Percentiles rank a stretch among this genome's conserved stretches.
Conservation (phyloP, 2,797 vertebrate genomes). For the Morus bassanus region DNA sequence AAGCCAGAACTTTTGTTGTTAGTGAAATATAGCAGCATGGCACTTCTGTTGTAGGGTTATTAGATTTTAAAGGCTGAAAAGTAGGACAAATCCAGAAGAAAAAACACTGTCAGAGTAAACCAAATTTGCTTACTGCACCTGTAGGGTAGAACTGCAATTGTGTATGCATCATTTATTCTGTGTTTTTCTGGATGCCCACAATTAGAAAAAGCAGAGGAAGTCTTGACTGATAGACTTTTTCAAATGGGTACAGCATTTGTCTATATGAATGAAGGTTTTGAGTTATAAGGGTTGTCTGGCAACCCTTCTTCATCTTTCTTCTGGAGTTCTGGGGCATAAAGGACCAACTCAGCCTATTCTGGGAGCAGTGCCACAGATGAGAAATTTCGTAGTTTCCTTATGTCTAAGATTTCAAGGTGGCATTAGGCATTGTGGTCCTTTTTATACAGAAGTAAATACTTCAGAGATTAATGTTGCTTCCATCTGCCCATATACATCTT, state of each 20-base stretch:
- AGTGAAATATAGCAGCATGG: background rate
- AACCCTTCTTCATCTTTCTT: background rate
- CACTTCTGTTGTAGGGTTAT: background rate
- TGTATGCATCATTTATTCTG: background rate
- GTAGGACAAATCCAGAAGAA: background rate
- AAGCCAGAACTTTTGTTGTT: background rate
- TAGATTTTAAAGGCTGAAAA: background rate
- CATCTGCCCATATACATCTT: fast-evolving
- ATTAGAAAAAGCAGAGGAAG: background rate
- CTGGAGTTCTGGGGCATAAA: background rate
- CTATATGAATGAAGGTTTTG: background rate
- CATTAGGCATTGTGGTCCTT: background rate
- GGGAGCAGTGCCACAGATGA: background rate
- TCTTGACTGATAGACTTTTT: background rate
- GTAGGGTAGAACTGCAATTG: background rate
- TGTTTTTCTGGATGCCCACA: background rate
- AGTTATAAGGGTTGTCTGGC: background rate
- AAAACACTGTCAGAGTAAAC: background rate
- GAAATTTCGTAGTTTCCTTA: background rate
- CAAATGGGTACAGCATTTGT: background rate
- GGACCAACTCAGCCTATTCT: background rate
- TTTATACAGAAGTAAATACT: background rate
- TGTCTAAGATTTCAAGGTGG: background rate
- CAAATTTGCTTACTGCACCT: background rate
- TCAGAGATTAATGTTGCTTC: background rate